phyloP scores from a whole-genome alignment of 2,888 invertebrate genomes.

The Steinernema carpocapsae region DNA sequence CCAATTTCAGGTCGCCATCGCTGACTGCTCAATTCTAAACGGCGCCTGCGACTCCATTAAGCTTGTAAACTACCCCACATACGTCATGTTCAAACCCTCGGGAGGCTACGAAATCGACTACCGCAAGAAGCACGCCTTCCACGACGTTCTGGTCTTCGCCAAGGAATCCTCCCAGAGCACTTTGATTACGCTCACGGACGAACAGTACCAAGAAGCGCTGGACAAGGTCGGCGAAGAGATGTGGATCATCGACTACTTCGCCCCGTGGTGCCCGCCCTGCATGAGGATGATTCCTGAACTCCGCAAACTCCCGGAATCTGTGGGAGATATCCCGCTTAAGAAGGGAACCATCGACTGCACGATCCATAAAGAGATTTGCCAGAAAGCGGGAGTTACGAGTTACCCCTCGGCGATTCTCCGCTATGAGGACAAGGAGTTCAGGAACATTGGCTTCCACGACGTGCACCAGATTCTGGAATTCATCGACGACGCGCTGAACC shows the following conservation, averaged over 20 bases:
- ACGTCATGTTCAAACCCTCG: constrained; percentile 79
- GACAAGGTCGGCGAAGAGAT: constrained; percentile 67
- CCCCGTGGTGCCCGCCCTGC: constrained; percentile 82
- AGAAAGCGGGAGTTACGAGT: constrained; percentile 68
- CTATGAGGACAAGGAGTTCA: constrained; percentile 73
- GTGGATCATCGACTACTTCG: constrained; percentile 81
- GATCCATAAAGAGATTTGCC: constrained; percentile 56
- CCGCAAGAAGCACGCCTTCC: constrained; percentile 70
- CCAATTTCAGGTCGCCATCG: constrained; percentile 69
- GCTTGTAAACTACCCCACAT: constrained; percentile 74
- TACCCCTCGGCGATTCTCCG: constrained; percentile 79
- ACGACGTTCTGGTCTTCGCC: constrained; percentile 75
- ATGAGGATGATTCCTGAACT: constrained; percentile 77
- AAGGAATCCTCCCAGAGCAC: constrained; percentile 73
- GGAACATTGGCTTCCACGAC: constrained; percentile 75
- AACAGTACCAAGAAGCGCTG: constrained; percentile 61
- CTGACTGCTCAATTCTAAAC: constrained; percentile 70
- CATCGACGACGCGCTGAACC: constrained; percentile 71
- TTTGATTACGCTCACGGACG: constrained; percentile 70
- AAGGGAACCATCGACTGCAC: constrained; percentile 63
- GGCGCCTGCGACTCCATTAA: constrained; percentile 71
- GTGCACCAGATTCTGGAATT: constrained; percentile 76
- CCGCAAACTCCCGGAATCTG: constrained; percentile 75
- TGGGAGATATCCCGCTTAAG: constrained; percentile 59
- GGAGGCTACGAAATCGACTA: constrained; percentile 81